Percentiles rank a stretch among this genome's conserved stretches.
Evolutionary conservation across 2,888 invertebrate species (phyloP).

Genomic region (Megastigmus dorsalis): DNA sequence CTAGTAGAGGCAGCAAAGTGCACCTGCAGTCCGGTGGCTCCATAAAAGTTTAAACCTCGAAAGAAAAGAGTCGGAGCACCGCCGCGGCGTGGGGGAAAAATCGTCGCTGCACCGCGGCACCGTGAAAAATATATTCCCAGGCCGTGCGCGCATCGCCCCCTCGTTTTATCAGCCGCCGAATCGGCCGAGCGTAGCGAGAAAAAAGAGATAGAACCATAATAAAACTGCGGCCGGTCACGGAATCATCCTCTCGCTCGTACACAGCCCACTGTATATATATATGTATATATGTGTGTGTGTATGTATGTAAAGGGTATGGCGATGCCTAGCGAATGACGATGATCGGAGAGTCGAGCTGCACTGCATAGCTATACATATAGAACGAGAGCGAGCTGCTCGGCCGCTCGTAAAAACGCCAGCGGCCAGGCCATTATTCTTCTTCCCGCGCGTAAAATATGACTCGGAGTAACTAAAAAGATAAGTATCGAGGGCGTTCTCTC

Average conservation of each 20-base stretch:
- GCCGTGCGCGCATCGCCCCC: not conserved
- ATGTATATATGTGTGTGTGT: too few relatives aligned
- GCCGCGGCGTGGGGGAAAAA: not conserved
- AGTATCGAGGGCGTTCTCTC: conserved; percentile 29
- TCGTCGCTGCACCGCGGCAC: not conserved
- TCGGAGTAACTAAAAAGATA: conserved; percentile 38
- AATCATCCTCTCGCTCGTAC: not conserved
- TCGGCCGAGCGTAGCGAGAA: not conserved
- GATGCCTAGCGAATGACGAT: conserved; percentile 23
- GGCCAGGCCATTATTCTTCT: conserved; percentile 22
- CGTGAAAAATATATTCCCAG: conserved; percentile 7
- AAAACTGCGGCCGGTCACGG: conserved; percentile 25
- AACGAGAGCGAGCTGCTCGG: too few relatives aligned
- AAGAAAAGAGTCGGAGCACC: not conserved
- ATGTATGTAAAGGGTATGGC: too few relatives aligned
- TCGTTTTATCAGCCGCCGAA: conserved; percentile 14
- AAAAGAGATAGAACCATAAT: not conserved
- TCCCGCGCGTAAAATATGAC: conserved; percentile 42
- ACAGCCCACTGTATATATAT: too few relatives aligned
- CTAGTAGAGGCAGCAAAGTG: too few relatives aligned
- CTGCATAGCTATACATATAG: too few relatives aligned
- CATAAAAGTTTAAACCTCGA: not conserved
- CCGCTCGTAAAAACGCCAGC: conserved; percentile 14
- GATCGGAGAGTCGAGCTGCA: not conserved
- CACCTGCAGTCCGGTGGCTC: not conserved